A percentile compares a stretch with the other conserved stretches of the same genome.
Conservation (phyloP, 2,113 vertebrate genomes). For the Corythornis vintsioides region DNA sequence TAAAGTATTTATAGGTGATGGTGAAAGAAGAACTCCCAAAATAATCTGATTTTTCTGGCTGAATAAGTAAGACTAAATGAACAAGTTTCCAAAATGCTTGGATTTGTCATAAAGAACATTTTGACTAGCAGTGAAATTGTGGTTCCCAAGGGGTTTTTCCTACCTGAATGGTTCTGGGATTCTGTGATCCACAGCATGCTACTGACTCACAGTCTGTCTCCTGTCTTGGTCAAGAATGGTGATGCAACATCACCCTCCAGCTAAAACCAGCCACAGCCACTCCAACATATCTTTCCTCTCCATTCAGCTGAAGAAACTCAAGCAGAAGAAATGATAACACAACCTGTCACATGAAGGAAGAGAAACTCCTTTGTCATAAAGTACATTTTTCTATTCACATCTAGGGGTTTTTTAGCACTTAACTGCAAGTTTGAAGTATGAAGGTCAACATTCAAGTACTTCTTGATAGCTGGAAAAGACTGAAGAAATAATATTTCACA, state of each 20-base stretch:
- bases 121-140: neutral
- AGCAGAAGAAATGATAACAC: neutral
- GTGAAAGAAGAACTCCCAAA: neutral
- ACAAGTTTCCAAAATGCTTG: neutral
- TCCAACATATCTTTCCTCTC: neutral
- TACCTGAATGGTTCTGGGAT: too few species aligned
- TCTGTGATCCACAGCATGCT: too few species aligned
- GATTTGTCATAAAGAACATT: neutral
- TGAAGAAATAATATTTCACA: neutral
- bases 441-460: constrained; percentile 11
- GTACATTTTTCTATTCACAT: neutral
- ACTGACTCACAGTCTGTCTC: neutral
- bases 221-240: accelerated
- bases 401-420: neutral
- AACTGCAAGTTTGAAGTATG: neutral
- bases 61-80: neutral
- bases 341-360: neutral
- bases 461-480: neutral
- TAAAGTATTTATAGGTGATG: neutral
- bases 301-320: neutral
- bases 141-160: too few species aligned
- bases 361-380: neutral
- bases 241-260: neutral
- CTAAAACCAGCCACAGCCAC: neutral
- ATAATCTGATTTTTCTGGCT: neutral